Evolutionary conservation across 2,888 invertebrate species (phyloP).

Genomic region (Anthoptus insignis): DNA sequence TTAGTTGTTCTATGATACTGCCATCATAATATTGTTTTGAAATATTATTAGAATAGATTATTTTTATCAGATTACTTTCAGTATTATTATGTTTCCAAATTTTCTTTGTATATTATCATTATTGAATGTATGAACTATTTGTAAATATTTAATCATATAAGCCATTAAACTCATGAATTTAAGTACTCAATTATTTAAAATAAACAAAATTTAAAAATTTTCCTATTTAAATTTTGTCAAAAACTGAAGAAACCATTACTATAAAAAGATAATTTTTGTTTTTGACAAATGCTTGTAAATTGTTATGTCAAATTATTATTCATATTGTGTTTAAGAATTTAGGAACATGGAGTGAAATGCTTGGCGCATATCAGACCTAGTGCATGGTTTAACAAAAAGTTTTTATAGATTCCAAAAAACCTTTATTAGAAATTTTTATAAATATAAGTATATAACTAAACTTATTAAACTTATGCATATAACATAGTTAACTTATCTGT

Average conservation of each 20-base stretch:
- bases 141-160: constrained; percentile 5
- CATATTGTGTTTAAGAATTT: no score
- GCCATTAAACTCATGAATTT: background rate
- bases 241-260: no score
- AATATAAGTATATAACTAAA: background rate
- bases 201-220: no score
- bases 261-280: no score
- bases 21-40: no score
- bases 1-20: no score
- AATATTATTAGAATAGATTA: background rate
- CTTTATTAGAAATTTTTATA: background rate
- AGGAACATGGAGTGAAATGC: no score
- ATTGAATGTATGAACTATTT: background rate
- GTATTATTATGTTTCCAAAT: background rate
- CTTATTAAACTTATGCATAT: background rate
- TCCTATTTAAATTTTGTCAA: no score
- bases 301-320: no score
- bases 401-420: background rate
- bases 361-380: no score
- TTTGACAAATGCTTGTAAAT: no score
- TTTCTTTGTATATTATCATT: background rate
- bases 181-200: no score
- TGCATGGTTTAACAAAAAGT: background rate
- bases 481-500: background rate
- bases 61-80: background rate